A percentile compares a stretch with the other conserved stretches of the same genome.
phyloP scores from a whole-genome alignment of 2,797 vertebrate species.

The Silurus lanzhouensis region DNA sequence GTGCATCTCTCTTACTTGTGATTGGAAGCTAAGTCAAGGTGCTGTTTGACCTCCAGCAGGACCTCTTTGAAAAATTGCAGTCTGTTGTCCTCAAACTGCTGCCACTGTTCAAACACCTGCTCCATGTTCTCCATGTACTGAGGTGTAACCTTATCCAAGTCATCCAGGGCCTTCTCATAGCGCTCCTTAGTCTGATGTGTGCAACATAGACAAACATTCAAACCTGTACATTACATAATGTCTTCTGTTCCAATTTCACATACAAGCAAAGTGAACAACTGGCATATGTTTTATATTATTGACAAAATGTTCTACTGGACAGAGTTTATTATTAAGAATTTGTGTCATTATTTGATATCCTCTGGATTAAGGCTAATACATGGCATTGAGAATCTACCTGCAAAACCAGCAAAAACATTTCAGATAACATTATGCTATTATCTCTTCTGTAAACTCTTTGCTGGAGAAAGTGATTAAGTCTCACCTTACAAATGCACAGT shows the following conservation, averaged over 20 bases:
- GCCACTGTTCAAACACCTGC: conserved; percentile 96
- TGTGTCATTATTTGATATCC: neutral
- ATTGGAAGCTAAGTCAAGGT: conserved; percentile 91
- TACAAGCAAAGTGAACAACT: neutral
- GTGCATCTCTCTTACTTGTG: conserved; percentile 76
- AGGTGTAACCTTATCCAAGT: conserved; percentile 87
- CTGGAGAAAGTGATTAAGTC: neutral
- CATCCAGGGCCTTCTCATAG: conserved; percentile 90
- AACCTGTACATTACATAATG: neutral
- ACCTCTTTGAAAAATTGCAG: conserved; percentile 89
- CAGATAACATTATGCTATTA: neutral
- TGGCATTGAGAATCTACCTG: too few species aligned
- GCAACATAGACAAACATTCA: neutral
- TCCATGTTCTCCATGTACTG: conserved; percentile 99
- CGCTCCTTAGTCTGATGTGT: conserved; percentile 85
- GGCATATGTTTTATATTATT: too few species aligned
- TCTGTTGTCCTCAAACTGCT: conserved; percentile 95
- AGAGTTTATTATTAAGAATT: neutral
- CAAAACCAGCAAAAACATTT: neutral
- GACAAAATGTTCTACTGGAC: neutral
- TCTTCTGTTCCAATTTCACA: neutral
- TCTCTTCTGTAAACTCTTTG: neutral
- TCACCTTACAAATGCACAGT: neutral
- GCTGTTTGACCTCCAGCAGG: conserved; percentile 88
- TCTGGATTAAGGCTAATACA: neutral